Conservation (phyloP, 2,113 vertebrate species). For the Murina feae region DNA sequence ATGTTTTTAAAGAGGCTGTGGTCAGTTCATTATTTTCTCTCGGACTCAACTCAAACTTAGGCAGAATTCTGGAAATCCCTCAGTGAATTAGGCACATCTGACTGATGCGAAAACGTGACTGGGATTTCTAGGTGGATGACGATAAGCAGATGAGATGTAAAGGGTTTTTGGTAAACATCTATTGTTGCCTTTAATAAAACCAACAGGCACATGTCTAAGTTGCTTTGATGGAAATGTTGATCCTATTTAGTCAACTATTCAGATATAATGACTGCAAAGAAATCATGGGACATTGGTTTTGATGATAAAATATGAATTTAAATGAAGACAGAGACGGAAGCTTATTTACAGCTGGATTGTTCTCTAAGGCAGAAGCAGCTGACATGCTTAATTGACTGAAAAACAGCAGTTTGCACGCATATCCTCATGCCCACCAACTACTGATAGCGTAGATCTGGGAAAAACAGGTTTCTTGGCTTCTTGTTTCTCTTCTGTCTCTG, state of each 20-base stretch:
- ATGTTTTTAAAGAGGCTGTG: conserved; percentile 21
- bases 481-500: not conserved
- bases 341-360: not conserved
- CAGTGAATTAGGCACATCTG: not conserved
- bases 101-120: not conserved
- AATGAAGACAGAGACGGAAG: not conserved
- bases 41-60: not conserved
- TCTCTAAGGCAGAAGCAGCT: not conserved
- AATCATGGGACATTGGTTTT: not conserved
- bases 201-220: not conserved
- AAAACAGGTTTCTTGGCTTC: not conserved
- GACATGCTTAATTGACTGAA: not conserved
- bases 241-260: not conserved
- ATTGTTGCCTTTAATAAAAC: not conserved
- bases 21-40: not conserved
- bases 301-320: conserved; percentile 33
- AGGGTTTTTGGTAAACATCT: not conserved
- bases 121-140: not conserved
- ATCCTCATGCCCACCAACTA: not conserved
- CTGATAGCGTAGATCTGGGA: not conserved
- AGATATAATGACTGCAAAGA: not conserved
- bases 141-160: not conserved
- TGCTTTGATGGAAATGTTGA: not conserved
- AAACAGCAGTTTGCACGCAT: not conserved
- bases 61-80: not conserved